Conservation (phyloP, 2,888 invertebrate species). For the Apotomis capreana region DNA sequence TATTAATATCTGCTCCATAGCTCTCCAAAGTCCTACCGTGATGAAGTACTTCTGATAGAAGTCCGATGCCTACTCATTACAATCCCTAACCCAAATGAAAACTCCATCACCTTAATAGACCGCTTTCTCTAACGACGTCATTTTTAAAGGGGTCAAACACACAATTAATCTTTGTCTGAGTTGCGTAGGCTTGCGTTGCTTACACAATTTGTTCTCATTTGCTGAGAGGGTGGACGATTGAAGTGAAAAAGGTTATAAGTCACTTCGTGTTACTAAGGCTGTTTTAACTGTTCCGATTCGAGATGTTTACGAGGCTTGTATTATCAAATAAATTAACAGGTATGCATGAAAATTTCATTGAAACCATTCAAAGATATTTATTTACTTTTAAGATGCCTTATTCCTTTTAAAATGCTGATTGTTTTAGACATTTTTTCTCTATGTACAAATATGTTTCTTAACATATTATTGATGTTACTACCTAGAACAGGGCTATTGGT, state of each 20-base stretch:
- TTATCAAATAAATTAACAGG: too few species aligned
- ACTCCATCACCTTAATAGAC: slow-evolving; percentile 16
- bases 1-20: too few species aligned
- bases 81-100: slow-evolving; percentile 16
- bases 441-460: too few species aligned
- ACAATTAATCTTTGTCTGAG: slow-evolving; percentile 17
- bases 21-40: too few species aligned
- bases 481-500: too few species aligned
- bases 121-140: slow-evolving; percentile 15
- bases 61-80: background rate
- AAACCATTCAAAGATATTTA: too few species aligned
- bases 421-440: too few species aligned
- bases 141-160: slow-evolving; percentile 30
- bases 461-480: too few species aligned
- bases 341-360: too few species aligned
- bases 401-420: too few species aligned
- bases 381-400: too few species aligned
- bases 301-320: background rate
- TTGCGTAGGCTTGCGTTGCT: slow-evolving; percentile 8
- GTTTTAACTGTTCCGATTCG: background rate
- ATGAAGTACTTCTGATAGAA: too few species aligned
- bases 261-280: background rate
- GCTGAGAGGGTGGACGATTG: background rate
- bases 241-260: background rate
- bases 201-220: slow-evolving; percentile 20